Evolutionary conservation across 2,888 invertebrate genomes (phyloP), one percentile per base, ranked within the genome.

Genomic region (Drosophila silvestris): DNA sequence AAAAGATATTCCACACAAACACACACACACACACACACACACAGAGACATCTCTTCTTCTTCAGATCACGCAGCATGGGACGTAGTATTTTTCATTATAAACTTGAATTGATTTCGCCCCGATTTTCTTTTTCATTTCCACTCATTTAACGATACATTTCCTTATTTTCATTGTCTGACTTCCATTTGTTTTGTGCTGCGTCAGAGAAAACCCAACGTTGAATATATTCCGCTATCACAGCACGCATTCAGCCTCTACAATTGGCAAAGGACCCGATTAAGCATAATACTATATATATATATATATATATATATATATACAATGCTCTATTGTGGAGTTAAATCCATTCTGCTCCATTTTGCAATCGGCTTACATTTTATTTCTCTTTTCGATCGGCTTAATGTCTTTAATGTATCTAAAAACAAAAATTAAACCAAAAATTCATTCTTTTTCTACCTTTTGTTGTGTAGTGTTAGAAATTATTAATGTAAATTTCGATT

Each of bases 51-150:
- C 19, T 76, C 52, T 53, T 44, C 35, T 28, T 44, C 30, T 14
- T 51, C 52, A 33, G 70, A 61, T 56, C 62, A 61, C 52, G 61
- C 39, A 22, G 50, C 70, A 52, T 44, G 67, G 50, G 19, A 26
- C n/a, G 74, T 50, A 52, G 54, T 56, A 79, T 75, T 76, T 81
- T 69, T 72, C 74, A 71, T 78, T 74, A 75, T 50, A 57, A 68
- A 77, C 74, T 66, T 56, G 60, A 77, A 72, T 69, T 72, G 74
- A 82, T 71, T 84, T 81, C 51, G 59, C 33, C 58, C 28, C 32
- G 39, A 30, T 62, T 41, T 47, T 35, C 47, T 14, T 65, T 76
- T 65, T 71, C 65, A 70, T 70, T 76, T 60, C 30, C 77, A 56
- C 51, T 70, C 74, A 70, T 63, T 74, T 74, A 56, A 53, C 57